A percentile compares a stretch with the other conserved stretches of the same genome.
These are phyloP conservation scores for Leptocoma aspasia DNA, from an alignment of 2,113 vertebrate genomes.

Conservation along the genomic window DNA sequence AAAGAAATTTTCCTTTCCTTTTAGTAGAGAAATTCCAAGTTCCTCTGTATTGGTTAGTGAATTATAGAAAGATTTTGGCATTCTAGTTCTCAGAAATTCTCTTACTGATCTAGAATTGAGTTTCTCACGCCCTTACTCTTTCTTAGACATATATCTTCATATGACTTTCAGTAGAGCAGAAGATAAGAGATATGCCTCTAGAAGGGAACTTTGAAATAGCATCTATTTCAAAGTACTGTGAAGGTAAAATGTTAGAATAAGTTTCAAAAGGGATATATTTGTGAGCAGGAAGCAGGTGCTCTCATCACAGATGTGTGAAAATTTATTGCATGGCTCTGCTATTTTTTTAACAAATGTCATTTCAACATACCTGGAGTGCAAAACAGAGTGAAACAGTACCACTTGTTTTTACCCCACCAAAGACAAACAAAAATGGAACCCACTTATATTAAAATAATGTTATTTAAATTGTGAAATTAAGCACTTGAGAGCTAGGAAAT, in stretches of 20 bases:
- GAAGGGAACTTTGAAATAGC: background rate
- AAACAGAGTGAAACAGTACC: background rate
- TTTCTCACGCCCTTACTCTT: background rate
- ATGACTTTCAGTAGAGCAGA: background rate
- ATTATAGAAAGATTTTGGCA: background rate
- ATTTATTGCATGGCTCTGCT: background rate
- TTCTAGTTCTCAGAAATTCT: background rate
- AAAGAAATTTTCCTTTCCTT: background rate
- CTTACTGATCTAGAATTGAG: background rate
- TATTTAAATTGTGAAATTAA: background rate
- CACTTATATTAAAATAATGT: background rate
- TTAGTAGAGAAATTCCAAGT: background rate
- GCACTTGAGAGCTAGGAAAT: background rate
- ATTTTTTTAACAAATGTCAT: background rate
- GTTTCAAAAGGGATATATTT: background rate
- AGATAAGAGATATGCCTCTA: background rate
- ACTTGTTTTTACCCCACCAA: background rate
- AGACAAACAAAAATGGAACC: background rate
- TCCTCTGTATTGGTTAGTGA: background rate
- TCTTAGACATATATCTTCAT: background rate
- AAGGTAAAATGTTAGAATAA: background rate
- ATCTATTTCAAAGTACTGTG: background rate
- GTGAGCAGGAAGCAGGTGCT: background rate
- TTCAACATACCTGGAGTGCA: background rate
- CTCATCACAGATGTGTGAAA: background rate